phyloP scores from a whole-genome alignment of 2,888 invertebrate species.

The Lagria hirta region DNA sequence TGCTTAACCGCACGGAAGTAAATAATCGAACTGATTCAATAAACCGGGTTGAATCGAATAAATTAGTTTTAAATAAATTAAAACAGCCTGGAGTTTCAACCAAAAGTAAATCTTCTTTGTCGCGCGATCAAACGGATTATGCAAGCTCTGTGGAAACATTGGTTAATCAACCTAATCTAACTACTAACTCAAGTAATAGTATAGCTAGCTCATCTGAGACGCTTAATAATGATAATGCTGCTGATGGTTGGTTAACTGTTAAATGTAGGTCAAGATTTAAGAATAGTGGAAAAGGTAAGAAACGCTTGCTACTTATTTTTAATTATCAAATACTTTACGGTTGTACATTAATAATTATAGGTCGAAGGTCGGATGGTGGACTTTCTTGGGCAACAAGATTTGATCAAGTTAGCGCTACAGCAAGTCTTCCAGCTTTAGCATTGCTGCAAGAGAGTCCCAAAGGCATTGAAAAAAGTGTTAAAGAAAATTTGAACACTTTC shows the following conservation, averaged over 20 bases:
- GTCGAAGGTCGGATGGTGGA: conserved; percentile 53
- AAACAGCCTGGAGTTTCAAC: conserved; percentile 26
- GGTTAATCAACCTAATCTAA: conserved; percentile 44
- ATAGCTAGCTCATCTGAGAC: conserved; percentile 62
- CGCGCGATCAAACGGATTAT: conserved; percentile 40
- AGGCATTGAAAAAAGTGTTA: conserved; percentile 49
- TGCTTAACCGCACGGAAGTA: conserved; percentile 1
- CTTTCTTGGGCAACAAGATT: conserved; percentile 71
- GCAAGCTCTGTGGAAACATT: conserved; percentile 51
- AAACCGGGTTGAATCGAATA: too few species aligned
- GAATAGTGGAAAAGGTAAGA: conserved; percentile 54
- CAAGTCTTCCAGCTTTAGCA: conserved; percentile 74
- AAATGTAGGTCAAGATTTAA: conserved; percentile 68
- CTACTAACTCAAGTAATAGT: conserved; percentile 45
- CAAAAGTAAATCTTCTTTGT: conserved; percentile 42
- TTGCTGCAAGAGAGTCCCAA: conserved; percentile 48
- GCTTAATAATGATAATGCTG: conserved; percentile 58
- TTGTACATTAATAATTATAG: too few species aligned
- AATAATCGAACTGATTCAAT: conserved; percentile 4
- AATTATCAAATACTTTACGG: too few species aligned
- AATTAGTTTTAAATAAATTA: too few species aligned
- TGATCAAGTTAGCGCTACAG: conserved; percentile 80
- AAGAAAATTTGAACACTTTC: conserved; percentile 49
- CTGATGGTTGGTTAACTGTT: conserved; percentile 89
- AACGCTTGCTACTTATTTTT: too few species aligned